phyloP scores from a whole-genome alignment of 2,888 invertebrate genomes.

The Trichogramma evanescens region DNA sequence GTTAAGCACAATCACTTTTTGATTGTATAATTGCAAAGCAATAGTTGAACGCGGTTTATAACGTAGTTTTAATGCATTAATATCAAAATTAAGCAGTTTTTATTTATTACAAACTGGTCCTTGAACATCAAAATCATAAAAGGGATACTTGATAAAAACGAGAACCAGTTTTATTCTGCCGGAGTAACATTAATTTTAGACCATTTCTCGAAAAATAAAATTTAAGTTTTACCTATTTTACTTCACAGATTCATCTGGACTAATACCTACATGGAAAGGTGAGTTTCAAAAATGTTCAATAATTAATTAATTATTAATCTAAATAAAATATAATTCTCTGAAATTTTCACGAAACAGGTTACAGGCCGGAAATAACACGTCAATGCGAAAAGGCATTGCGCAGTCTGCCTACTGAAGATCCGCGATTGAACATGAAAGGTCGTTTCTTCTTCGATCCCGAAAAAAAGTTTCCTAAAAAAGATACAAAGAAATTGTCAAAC shows the following conservation, averaged over 20 bases:
- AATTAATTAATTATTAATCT: constrained; percentile 6
- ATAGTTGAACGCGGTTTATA: too few relatives aligned
- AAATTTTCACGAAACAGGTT: constrained; percentile 32
- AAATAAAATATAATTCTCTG: constrained; percentile 6
- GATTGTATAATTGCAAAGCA: too few relatives aligned
- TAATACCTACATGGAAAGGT: not conserved
- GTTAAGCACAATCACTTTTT: too few relatives aligned
- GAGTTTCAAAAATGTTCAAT: constrained; percentile 2
- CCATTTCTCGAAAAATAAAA: too few relatives aligned
- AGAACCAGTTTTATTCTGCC: too few relatives aligned
- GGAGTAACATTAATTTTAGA: too few relatives aligned
- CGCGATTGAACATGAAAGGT: constrained; percentile 41
- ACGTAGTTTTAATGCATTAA: too few relatives aligned
- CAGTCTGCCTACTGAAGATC: constrained; percentile 41
- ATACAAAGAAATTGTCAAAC: constrained; percentile 31
- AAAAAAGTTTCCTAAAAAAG: constrained; percentile 26
- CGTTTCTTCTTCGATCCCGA: constrained; percentile 41
- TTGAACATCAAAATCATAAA: too few relatives aligned
- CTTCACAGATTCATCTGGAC: not conserved
- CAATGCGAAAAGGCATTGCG: constrained; percentile 42
- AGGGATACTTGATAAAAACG: too few relatives aligned
- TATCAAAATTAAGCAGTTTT: too few relatives aligned
- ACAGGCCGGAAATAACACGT: constrained; percentile 42
- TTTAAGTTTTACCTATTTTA: not conserved
- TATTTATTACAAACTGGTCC: too few relatives aligned